Percentiles rank a stretch among this genome's conserved stretches.
Conservation (phyloP, 2,113 vertebrate species). For the Embiotoca jacksoni region DNA sequence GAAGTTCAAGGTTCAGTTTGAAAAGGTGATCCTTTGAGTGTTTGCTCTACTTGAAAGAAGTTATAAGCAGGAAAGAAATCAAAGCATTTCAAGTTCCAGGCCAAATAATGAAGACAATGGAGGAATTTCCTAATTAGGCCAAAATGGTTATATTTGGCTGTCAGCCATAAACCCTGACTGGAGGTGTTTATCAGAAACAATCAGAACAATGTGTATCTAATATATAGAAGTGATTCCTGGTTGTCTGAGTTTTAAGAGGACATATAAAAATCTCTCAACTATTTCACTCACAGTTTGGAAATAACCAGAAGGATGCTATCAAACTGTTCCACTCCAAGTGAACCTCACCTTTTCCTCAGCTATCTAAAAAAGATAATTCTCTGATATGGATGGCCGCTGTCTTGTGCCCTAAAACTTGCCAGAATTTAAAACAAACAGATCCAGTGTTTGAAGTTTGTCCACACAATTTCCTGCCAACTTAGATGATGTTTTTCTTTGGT, state of each 20-base stretch:
- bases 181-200: constrained; percentile 22
- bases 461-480: neutral
- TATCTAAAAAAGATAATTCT: constrained; percentile 12
- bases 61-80: constrained; percentile 44
- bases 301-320: no score
- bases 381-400: neutral
- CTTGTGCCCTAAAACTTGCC: neutral
- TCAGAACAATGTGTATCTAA: constrained; percentile 13
- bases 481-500: constrained; percentile 13
- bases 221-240: neutral
- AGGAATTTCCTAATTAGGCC: constrained; percentile 55
- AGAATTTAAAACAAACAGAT: neutral
- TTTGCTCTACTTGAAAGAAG: constrained; percentile 43
- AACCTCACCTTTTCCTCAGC: constrained; percentile 39
- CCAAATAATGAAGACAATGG: constrained; percentile 69
- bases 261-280: no score
- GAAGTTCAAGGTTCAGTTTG: constrained; percentile 35
- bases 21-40: constrained; percentile 33
- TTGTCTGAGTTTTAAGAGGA: neutral
- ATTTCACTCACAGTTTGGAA: no score
- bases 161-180: constrained; percentile 36
- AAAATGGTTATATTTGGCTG: constrained; percentile 44
- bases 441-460: constrained; percentile 20
- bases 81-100: constrained; percentile 49
- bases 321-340: neutral